Conservation (phyloP, 1,140 invertebrate genomes). For the Kradibia gibbosae region DNA sequence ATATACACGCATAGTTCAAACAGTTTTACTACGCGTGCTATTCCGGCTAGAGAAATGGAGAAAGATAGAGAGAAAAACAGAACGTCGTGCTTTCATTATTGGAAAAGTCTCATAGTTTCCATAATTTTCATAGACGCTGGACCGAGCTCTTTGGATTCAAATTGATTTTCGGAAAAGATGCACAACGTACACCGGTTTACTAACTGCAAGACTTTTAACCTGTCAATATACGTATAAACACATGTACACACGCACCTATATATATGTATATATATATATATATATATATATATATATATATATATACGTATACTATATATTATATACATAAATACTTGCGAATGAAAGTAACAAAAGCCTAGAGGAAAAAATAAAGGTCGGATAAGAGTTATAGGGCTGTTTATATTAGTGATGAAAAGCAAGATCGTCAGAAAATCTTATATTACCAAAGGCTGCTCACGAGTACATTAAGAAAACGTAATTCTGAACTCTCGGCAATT, state of each 20-base stretch:
- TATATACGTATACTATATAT: too few relatives aligned
- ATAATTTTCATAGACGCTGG: not conserved
- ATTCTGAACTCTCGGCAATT: slow-evolving; percentile 16
- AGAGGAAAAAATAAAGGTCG: not conserved
- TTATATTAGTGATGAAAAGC: not conserved
- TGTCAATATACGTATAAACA: too few relatives aligned
- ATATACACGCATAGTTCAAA: not conserved
- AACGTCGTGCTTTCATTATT: slow-evolving; percentile 8
- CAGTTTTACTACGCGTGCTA: not conserved
- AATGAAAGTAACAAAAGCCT: not conserved
- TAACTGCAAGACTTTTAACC: not conserved
- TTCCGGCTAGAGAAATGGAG: not conserved
- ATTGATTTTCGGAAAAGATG: not conserved
- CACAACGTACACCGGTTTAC: not conserved
- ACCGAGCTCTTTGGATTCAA: not conserved
- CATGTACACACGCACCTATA: too few relatives aligned
- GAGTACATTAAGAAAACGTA: slow-evolving; percentile 27
- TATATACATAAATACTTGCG: too few relatives aligned
- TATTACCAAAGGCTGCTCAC: not conserved
- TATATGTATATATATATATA: too few relatives aligned
- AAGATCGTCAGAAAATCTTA: slow-evolving; percentile 19
- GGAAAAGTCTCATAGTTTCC: slow-evolving; percentile 20
- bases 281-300: not conserved
- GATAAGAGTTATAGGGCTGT: not conserved
- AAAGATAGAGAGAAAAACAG: not conserved